Percentiles rank a stretch among this genome's conserved stretches.
These are phyloP conservation scores for Gastracanthus pulcherrimus DNA, from an alignment of 2,888 invertebrate species.

Conservation along the genomic window DNA sequence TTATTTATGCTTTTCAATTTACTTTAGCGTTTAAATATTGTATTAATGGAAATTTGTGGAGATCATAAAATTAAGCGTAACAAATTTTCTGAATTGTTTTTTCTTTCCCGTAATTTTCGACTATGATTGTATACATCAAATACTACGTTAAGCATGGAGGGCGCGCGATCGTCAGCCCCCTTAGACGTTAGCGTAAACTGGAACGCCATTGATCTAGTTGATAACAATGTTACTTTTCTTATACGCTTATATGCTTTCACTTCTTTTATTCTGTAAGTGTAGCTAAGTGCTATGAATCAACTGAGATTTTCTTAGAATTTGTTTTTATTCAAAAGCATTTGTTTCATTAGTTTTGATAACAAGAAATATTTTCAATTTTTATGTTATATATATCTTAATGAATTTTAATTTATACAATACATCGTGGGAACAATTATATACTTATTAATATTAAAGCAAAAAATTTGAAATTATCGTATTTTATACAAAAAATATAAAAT, in stretches of 20 bases:
- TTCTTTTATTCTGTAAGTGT: background rate
- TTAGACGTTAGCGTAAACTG: conserved; percentile 24
- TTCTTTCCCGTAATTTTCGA: background rate
- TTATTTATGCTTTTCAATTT: no score
- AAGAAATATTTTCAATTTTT: no score
- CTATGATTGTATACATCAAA: background rate
- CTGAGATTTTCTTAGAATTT: background rate
- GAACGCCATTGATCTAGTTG: conserved; percentile 47
- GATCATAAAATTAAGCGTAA: no score
- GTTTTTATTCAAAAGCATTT: no score
- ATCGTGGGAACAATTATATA: no score
- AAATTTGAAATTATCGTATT: no score
- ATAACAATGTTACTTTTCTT: conserved; percentile 39
- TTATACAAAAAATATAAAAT: no score
- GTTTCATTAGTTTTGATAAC: background rate
- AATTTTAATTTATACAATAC: no score
- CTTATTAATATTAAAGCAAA: no score
- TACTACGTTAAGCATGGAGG: background rate
- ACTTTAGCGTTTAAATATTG: no score
- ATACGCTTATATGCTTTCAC: background rate
- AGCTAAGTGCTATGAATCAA: background rate
- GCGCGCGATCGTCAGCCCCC: conserved; percentile 17
- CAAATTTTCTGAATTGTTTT: background rate
- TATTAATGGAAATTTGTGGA: no score
- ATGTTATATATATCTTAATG: no score